These are phyloP conservation scores for Sitobion miscanthi DNA, from an alignment of 1,140 invertebrate species.

Conservation along the genomic window DNA sequence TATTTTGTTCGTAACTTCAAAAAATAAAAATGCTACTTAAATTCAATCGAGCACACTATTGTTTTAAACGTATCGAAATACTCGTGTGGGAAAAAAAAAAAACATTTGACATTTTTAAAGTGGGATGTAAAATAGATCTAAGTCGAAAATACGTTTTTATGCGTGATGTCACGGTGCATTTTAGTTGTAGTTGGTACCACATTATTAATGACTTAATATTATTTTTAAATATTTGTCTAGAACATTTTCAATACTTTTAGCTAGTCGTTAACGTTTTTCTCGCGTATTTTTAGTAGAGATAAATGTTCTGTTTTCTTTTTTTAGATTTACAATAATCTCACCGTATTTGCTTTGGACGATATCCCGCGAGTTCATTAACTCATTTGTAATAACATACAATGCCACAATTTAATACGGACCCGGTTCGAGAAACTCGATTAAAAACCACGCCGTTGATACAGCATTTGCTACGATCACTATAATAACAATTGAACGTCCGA, in stretches of 20 bases:
- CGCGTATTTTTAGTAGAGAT: not conserved
- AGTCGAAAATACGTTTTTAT: not conserved
- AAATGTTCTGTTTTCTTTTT: constrained; percentile 9
- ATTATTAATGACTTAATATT: constrained; percentile 13
- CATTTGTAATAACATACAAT: constrained; percentile 11
- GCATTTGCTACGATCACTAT: not conserved
- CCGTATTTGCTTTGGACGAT: not conserved
- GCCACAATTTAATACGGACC: not conserved
- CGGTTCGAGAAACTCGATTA: not conserved
- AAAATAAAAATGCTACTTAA: not conserved
- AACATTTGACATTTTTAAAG: not conserved
- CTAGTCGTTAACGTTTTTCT: not conserved
- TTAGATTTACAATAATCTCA: not conserved
- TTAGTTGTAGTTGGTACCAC: not conserved
- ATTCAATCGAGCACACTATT: not conserved
- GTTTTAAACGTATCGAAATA: not conserved
- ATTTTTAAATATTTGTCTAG: constrained; percentile 10
- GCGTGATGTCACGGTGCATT: not conserved
- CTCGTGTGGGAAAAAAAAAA: not conserved
- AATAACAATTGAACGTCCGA: not conserved
- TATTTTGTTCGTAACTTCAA: not conserved
- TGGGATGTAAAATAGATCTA: not conserved
- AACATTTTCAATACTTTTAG: constrained; percentile 20
- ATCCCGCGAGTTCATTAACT: not conserved
- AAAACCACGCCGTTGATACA: not conserved